These are phyloP conservation scores for Poeciliopsis turneri DNA, from an alignment of 2,797 vertebrate species.

Conservation along the genomic window DNA sequence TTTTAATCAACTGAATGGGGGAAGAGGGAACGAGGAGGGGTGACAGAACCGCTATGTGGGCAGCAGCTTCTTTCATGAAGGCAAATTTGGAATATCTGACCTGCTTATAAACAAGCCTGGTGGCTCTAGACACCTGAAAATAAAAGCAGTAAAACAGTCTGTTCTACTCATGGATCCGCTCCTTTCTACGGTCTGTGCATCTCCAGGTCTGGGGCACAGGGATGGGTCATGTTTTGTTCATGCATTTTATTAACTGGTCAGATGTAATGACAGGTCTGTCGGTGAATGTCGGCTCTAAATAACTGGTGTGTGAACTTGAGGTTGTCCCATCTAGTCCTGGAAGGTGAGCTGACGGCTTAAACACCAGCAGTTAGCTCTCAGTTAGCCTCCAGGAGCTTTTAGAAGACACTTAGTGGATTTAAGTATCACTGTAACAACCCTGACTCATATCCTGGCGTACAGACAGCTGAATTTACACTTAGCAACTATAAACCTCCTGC, in stretches of 20 bases:
- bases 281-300: not conserved
- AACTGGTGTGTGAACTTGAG: not conserved
- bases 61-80: not conserved
- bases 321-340: conserved; percentile 14
- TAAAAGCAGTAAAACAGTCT: not conserved
- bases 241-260: not conserved
- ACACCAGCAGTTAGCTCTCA: conserved; percentile 3
- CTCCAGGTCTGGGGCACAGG: not conserved
- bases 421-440: not conserved
- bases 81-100: not conserved
- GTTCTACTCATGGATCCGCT: not conserved
- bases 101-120: not conserved
- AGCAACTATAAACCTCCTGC: too few relatives aligned
- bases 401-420: not conserved
- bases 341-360: conserved; percentile 15
- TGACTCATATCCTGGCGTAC: not conserved
- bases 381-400: not conserved
- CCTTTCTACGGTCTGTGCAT: not conserved
- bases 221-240: not conserved
- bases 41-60: not conserved
- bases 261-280: not conserved
- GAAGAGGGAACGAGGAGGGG: not conserved
- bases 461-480: not conserved
- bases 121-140: not conserved
- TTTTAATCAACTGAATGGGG: too few relatives aligned